Evolutionary conservation across 2,113 vertebrate genomes (phyloP).

Genomic region (Cottus gobio): DNA sequence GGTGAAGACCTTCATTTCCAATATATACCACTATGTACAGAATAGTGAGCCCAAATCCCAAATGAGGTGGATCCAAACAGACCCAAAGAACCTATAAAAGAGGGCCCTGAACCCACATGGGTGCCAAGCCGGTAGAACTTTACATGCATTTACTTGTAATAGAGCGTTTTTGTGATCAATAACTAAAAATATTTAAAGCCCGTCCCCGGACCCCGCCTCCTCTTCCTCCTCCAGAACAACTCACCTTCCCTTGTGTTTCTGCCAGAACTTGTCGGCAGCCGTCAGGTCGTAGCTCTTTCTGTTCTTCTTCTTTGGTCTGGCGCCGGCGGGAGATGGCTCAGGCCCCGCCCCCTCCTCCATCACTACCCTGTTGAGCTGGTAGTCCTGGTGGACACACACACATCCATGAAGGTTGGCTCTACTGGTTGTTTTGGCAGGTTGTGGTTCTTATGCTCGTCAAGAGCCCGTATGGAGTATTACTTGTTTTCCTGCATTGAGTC

Average conservation of each 20-base stretch:
- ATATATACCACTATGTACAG: too few relatives aligned
- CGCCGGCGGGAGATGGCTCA: conserved; percentile 91
- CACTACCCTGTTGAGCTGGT: conserved; percentile 94
- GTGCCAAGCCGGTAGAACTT: too few relatives aligned
- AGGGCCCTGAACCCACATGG: too few relatives aligned
- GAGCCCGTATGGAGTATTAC: neutral
- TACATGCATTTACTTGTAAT: too few relatives aligned
- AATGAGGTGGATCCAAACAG: too few relatives aligned
- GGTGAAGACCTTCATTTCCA: neutral
- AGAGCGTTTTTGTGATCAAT: too few relatives aligned
- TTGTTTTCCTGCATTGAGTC: neutral
- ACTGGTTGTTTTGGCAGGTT: neutral
- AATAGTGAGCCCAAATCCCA: too few relatives aligned
- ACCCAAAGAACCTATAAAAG: too few relatives aligned
- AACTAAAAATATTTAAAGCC: too few relatives aligned
- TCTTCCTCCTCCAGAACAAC: conserved; percentile 21
- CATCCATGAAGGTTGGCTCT: neutral
- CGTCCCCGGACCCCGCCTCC: too few relatives aligned
- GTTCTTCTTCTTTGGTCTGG: conserved; percentile 97
- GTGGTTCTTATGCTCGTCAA: neutral
- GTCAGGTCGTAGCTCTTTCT: conserved; percentile 96
- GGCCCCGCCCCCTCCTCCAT: conserved; percentile 89
- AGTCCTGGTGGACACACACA: conserved; percentile 84
- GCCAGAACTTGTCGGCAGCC: conserved; percentile 95
- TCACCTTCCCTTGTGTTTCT: conserved; percentile 98